These are phyloP conservation scores for Pantherophis alleghaniensis DNA, from an alignment of 2,797 vertebrate species.

Conservation along the genomic window DNA sequence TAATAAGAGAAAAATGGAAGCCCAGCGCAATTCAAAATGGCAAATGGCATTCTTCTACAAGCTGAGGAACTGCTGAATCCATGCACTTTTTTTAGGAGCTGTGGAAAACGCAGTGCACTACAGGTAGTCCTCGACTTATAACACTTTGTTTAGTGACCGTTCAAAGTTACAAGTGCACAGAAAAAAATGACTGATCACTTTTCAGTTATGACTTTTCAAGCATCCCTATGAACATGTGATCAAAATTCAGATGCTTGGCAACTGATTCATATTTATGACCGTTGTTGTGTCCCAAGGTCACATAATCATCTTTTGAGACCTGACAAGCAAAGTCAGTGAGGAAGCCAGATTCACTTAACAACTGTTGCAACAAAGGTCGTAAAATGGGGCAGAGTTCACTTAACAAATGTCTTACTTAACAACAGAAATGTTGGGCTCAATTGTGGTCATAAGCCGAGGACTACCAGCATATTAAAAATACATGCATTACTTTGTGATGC, in stretches of 20 bases:
- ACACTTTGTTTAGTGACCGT: background rate
- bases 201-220: background rate
- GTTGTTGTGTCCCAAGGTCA: background rate
- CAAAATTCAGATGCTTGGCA: background rate
- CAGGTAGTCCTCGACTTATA: background rate
- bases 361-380: no score
- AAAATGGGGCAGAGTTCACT: background rate
- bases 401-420: background rate
- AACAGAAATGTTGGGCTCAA: background rate
- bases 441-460: background rate
- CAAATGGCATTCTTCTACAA: background rate
- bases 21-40: background rate
- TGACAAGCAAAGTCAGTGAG: background rate
- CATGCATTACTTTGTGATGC: background rate
- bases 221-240: background rate
- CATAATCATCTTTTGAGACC: background rate
- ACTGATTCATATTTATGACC: background rate
- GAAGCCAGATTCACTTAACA: background rate
- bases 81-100: background rate
- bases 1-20: background rate
- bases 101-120: background rate
- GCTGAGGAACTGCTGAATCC: background rate
- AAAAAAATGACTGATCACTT: background rate
- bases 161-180: background rate
- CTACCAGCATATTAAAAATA: background rate